Evolutionary conservation across 2,888 invertebrate genomes (phyloP), one percentile per base, ranked within the genome.

Genomic region (Fabriciana adippe): DNA sequence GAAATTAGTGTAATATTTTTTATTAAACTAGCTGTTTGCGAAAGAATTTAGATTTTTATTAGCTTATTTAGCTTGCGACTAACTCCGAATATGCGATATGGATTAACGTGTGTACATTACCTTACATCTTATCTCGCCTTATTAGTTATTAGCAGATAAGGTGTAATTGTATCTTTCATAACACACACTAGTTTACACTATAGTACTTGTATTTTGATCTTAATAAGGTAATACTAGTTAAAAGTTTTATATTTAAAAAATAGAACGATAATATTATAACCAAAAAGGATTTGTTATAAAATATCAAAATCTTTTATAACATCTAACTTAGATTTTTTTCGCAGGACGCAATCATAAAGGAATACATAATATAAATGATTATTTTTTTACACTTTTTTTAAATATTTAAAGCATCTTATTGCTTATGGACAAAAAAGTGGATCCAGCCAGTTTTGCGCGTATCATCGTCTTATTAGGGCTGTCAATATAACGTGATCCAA

Each of bases 81-180:
- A 51, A 61, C 51, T 51, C 31, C 15, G 51, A 50, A 50, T 61
- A 53, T 55, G 26, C 62, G 18, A 45, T 60, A 60, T 54, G 45
- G 41, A 60, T 69, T 63, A 60, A n/a, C 35, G 18, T 54, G 41
- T 47, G 35, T 35, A 57, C 31, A 70, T 67, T 67, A 57, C 64
- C 45, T 67, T 62, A 70, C 67, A 59, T 64, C 63, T 65, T 68
- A 68, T 70, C 70, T 18, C 55, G 16, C 63, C 31, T 66, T 60
- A 67, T 62, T 57, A 57, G 16, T 66, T 60, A 67, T 62, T 57
- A 57, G 16, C 16, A 59, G 70, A 70, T 70, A 70, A 65, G 18
- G 41, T 55, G 16, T 35, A 45, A 64, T 56, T 56, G 47, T 57
- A 54, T 55, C 48, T 62, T 62, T 54, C 50, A 64, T 41, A 64